A percentile compares a stretch with the other conserved stretches of the same genome.
These are phyloP conservation scores for Panulirus ornatus DNA, from an alignment of 1,140 invertebrate species.

Conservation along the genomic window DNA sequence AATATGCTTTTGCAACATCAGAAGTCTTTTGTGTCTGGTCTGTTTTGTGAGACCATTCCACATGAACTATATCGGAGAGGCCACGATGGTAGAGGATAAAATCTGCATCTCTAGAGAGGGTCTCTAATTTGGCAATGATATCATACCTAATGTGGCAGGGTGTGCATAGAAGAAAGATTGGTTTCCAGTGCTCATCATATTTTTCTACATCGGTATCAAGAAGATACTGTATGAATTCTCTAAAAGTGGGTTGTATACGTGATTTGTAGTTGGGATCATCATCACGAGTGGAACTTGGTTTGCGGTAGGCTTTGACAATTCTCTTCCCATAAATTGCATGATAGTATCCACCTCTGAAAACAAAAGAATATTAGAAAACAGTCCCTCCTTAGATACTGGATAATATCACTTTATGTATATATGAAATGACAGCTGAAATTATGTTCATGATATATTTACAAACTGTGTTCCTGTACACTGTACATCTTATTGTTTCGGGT, in stretches of 20 bases:
- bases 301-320: conserved; percentile 64
- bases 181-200: conserved; percentile 69
- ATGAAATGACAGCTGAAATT: too few species aligned
- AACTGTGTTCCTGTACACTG: too few species aligned
- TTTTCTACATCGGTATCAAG: conserved; percentile 68
- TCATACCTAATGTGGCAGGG: conserved; percentile 67
- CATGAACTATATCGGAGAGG: conserved; percentile 22
- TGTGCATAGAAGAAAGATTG: conserved; percentile 64
- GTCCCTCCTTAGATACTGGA: too few species aligned
- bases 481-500: too few species aligned
- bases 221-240: conserved; percentile 67
- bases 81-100: conserved; percentile 64
- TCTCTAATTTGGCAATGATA: conserved; percentile 65
- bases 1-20: conserved; percentile 40
- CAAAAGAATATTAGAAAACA: neutral
- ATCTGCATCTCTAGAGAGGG: conserved; percentile 34
- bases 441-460: too few species aligned
- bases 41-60: conserved; percentile 56
- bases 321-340: conserved; percentile 67
- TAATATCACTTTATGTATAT: too few species aligned
- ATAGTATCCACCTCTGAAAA: conserved; percentile 71
- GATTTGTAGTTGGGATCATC: neutral
- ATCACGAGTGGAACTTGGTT: neutral
- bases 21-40: conserved; percentile 48
- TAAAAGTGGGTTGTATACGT: conserved; percentile 53